These are phyloP conservation scores for Porphyrio hochstetteri DNA, from an alignment of 2,113 vertebrate genomes.

Conservation along the genomic window DNA sequence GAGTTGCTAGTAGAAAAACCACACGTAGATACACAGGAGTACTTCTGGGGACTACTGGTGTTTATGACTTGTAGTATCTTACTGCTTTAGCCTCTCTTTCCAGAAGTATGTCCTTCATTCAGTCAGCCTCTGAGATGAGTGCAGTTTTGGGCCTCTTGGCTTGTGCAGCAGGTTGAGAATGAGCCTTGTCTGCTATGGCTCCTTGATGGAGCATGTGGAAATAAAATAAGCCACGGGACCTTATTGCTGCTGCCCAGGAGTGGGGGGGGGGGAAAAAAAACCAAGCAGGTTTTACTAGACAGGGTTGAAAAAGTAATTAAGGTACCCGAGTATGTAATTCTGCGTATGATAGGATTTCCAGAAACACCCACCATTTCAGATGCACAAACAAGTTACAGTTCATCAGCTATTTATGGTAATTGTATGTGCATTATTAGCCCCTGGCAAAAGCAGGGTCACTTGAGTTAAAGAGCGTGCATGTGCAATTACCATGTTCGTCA, in stretches of 20 bases:
- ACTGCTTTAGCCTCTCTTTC: not conserved
- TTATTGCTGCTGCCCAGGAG: rapidly evolving
- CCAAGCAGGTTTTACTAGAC: not conserved
- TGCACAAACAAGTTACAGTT: constrained; percentile 34
- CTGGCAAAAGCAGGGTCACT: constrained; percentile 35
- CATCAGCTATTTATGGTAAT: constrained; percentile 34
- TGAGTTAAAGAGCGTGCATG: constrained; percentile 5
- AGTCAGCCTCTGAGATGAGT: not conserved
- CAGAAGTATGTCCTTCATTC: rapidly evolving
- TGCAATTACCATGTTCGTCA: not conserved
- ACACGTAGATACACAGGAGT: not conserved
- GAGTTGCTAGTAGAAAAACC: not conserved
- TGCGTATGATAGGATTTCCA: constrained; percentile 21
- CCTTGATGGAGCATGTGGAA: not conserved
- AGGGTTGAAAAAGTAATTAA: not conserved
- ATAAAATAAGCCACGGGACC: not conserved
- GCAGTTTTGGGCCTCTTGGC: not conserved
- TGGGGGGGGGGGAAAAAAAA: not conserved
- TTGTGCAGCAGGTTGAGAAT: rapidly evolving
- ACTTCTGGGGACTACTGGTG: not conserved
- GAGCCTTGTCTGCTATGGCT: not conserved
- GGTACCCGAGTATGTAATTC: not conserved
- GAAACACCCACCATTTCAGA: not conserved
- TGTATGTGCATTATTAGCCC: constrained; percentile 24
- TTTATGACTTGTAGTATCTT: not conserved